Base-by-base conservation (phyloP, 1,140 invertebrate genomes). In the Zaprionus ornatus region DNA sequence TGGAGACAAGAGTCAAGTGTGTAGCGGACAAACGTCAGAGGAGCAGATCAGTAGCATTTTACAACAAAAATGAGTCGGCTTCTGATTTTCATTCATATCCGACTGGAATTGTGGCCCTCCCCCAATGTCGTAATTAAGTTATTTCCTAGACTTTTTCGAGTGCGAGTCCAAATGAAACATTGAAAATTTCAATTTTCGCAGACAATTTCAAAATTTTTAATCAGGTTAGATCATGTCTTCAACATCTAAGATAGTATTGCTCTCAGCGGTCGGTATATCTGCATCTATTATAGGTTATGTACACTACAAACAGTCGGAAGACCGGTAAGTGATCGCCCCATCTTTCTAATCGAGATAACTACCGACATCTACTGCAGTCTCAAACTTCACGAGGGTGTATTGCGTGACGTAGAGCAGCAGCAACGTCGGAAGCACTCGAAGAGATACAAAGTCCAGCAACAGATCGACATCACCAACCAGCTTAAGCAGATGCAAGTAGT, bases 381-480 rank as follows among this genome's bases (percentile, higher is more conserved):
- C 64, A 95, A 94, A 91, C 94, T 97, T 82, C 96, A 96, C 83
- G 94, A 96, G 92, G 96, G 96, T 69, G 96, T 97, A 0, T 74
- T 97, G 32, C 94, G 93, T 68, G 96, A 97, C 91, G 93, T 96
- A 25, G 96, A 97, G 91, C 93, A 95, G 50, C 96, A 96, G 82
- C 94, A 96, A 90, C 93, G 94, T 62, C 93, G 95, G 32, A 96
- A 96, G 93, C 94, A 94, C 40, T 95, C 97, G 92, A 97, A 97
- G 91, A 64, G 95, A 0, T 95, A 95, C 79, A 82, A 94, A 45
- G 91, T 97, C 50, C 94, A 96, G 88, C 94, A 96, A 91, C 96
- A 97, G 92, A 94, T 94, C 72, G 95, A 96, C 85, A 93, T 97
- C 40, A 94, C 95, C 9, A 96, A 96, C 82, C 92, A 96, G 83